A percentile compares a stretch with the other conserved stretches of the same genome.
phyloP scores from a whole-genome alignment of 2,113 vertebrate genomes.

The Hirundichthys speculiger region DNA sequence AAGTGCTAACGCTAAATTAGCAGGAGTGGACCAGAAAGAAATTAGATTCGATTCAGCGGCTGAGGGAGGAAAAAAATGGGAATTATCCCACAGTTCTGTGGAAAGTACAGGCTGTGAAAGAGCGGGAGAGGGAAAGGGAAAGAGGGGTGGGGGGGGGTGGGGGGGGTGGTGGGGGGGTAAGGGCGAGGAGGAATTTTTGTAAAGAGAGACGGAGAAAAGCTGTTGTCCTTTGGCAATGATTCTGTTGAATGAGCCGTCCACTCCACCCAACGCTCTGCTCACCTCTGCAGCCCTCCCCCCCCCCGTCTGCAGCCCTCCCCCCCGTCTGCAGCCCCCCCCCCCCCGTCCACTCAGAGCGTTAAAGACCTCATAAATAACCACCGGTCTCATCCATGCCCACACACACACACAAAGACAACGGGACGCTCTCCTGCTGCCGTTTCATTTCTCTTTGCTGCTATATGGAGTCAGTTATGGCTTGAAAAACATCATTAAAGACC shows the following conservation, averaged over 20 bases:
- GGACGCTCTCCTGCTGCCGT: constrained; percentile 39
- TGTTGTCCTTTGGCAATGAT: constrained; percentile 15
- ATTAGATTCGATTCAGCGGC: constrained; percentile 68
- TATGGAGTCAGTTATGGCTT: constrained; percentile 33
- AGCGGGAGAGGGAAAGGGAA: neutral
- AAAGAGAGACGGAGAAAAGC: constrained; percentile 35
- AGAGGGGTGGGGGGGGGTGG: neutral
- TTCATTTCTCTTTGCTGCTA: constrained; percentile 26
- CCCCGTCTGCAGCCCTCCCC: constrained; percentile 8
- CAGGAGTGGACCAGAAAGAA: constrained; percentile 58
- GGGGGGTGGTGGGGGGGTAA: neutral
- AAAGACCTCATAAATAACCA: constrained; percentile 68
- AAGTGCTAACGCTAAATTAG: constrained; percentile 64
- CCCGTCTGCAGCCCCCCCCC: constrained; percentile 7
- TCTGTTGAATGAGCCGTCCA: constrained; percentile 27
- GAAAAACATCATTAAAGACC: constrained; percentile 72
- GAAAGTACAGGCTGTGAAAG: constrained; percentile 24
- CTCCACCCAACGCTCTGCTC: constrained; percentile 18
- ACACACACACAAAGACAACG: constrained; percentile 51
- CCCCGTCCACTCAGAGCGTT: constrained; percentile 33
- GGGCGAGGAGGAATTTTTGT: constrained; percentile 34
- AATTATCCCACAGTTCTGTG: constrained; percentile 55
- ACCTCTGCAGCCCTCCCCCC: constrained; percentile 30
- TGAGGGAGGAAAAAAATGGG: constrained; percentile 32
- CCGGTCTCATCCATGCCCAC: neutral